Conservation (phyloP, 2,888 invertebrate species). For the Tetragnatha montana region DNA sequence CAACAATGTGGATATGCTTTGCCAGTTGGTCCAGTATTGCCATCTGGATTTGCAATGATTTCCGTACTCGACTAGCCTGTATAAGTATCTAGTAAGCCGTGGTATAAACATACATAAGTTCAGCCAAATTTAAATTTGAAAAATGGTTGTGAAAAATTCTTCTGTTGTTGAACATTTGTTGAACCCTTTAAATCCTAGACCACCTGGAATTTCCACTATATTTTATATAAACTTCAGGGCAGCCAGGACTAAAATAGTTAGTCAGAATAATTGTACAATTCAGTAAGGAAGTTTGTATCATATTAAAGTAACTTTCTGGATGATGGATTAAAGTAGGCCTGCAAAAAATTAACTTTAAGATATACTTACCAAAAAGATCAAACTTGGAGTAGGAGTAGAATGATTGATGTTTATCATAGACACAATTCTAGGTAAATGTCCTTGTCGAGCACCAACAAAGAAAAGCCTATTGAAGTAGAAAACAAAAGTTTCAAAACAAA, state of each 20-base stretch:
- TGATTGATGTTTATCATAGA: conserved; percentile 88
- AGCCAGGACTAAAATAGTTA: neutral
- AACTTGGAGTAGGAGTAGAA: conserved; percentile 89
- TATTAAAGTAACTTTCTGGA: neutral
- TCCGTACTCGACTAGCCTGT: too few species aligned
- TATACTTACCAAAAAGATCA: conserved; percentile 87
- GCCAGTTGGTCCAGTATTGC: too few species aligned
- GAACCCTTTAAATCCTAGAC: too few species aligned
- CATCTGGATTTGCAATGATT: too few species aligned
- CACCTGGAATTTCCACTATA: too few species aligned
- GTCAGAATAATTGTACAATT: neutral
- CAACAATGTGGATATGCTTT: too few species aligned
- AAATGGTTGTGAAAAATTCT: too few species aligned
- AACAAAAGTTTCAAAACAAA: neutral
- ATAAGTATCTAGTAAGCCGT: too few species aligned
- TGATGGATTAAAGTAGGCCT: neutral
- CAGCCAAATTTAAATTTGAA: too few species aligned
- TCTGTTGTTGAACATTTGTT: too few species aligned
- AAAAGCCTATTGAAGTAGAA: conserved; percentile 80
- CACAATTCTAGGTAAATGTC: conserved; percentile 89
- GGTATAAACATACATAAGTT: too few species aligned
- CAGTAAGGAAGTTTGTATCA: neutral
- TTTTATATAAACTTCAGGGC: too few species aligned
- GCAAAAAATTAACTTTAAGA: neutral
- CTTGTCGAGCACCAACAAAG: conserved; percentile 92